phyloP scores from a whole-genome alignment of 2,113 vertebrate species.

The Proteles cristata region DNA sequence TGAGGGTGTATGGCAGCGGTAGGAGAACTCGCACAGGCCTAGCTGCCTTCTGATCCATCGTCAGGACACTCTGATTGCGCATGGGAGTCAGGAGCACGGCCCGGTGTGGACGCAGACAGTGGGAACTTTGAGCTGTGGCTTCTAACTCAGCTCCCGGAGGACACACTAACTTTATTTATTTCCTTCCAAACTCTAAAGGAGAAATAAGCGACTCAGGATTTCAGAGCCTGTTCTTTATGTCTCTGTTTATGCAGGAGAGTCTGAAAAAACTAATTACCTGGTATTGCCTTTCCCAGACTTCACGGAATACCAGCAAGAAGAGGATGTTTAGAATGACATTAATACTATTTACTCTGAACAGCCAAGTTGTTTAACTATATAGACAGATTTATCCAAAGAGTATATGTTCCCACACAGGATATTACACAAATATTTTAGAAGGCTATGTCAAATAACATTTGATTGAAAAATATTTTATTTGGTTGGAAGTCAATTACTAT shows the following conservation, averaged over 20 bases:
- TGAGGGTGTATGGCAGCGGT: not conserved
- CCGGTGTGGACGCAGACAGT: conserved; percentile 71
- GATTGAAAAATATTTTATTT: conserved; percentile 80
- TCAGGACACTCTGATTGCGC: conserved; percentile 74
- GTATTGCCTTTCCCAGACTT: conserved; percentile 82
- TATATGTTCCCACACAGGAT: conserved; percentile 74
- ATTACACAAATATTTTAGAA: conserved; percentile 81
- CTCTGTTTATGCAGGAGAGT: conserved; percentile 78
- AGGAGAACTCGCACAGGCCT: not conserved
- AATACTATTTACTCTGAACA: conserved; percentile 84
- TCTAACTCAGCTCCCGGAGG: conserved; percentile 56
- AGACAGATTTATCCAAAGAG: conserved; percentile 76
- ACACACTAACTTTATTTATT: conserved; percentile 79
- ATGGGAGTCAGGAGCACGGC: conserved; percentile 63
- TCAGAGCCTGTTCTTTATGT: conserved; percentile 83
- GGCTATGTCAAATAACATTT: conserved; percentile 77
- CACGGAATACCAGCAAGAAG: conserved; percentile 69
- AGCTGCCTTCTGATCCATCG: conserved; percentile 73
- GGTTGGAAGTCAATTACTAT: conserved; percentile 75
- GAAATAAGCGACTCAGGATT: conserved; percentile 81
- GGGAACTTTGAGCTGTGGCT: conserved; percentile 73
- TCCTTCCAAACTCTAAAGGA: conserved; percentile 80
- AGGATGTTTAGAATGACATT: conserved; percentile 81
- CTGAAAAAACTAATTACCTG: conserved; percentile 80
- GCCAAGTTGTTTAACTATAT: conserved; percentile 75